Conservation (phyloP, 1,140 invertebrate species). For the Proctacanthus coquilletti region DNA sequence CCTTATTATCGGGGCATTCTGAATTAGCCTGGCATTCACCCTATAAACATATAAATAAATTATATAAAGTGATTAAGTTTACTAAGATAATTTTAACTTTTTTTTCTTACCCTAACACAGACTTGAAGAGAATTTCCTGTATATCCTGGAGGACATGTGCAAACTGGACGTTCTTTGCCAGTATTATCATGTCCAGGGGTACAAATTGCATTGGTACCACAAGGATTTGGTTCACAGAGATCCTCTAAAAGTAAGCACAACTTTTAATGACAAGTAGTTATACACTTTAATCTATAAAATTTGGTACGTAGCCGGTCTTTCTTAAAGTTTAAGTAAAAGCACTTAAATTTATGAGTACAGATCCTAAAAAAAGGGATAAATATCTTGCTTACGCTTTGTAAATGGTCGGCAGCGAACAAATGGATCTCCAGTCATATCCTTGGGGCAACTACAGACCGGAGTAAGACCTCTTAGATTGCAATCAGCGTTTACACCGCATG, state of each 20-base stretch:
- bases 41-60: conserved; percentile 15
- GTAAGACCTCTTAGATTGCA: conserved; percentile 51
- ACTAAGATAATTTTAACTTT: too few relatives aligned
- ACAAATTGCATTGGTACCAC: conserved; percentile 66
- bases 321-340: too few relatives aligned
- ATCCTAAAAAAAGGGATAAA: too few relatives aligned
- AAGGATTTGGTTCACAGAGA: conserved; percentile 69
- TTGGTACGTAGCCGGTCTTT: too few relatives aligned
- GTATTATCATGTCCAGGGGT: conserved; percentile 64
- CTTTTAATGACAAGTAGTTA: too few relatives aligned
- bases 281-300: too few relatives aligned
- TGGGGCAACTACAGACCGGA: conserved; percentile 71
- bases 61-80: neutral
- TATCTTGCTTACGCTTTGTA: conserved; percentile 52
- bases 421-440: conserved; percentile 73
- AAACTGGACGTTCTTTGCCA: conserved; percentile 55
- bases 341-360: too few relatives aligned
- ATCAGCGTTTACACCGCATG: conserved; percentile 59
- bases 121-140: conserved; percentile 59
- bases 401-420: conserved; percentile 67
- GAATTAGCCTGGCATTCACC: conserved; percentile 59
- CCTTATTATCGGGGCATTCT: conserved; percentile 52
- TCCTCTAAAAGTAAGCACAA: too few relatives aligned
- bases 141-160: conserved; percentile 60
- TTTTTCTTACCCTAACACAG: conserved; percentile 40